A percentile compares a stretch with the other conserved stretches of the same genome.
Evolutionary conservation across 2,888 invertebrate species (phyloP).

Genomic region (Poecilus cupreus): DNA sequence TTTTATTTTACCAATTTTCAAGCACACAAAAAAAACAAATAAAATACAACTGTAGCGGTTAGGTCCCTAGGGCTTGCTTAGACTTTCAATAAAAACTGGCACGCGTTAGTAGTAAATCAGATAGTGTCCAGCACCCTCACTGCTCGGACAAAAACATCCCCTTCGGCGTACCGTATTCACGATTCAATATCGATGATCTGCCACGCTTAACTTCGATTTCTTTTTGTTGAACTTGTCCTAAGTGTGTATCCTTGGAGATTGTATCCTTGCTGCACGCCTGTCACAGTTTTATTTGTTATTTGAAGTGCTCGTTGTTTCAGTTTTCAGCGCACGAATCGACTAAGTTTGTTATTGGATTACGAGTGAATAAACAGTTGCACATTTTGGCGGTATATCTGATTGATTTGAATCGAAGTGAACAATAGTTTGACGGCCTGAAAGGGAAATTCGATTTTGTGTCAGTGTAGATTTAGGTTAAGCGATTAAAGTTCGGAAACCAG

Average conservation of each 20-base stretch:
- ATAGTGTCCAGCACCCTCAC: neutral
- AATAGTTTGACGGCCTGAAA: neutral
- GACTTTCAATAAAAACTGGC: neutral
- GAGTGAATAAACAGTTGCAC: neutral
- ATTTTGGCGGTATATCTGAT: neutral
- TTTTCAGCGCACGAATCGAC: neutral
- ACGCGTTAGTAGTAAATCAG: neutral
- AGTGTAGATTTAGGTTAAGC: neutral
- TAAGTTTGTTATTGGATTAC: too few species aligned
- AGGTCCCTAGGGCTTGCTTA: neutral
- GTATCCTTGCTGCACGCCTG: neutral
- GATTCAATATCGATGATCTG: slow-evolving; percentile 27
- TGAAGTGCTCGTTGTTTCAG: neutral
- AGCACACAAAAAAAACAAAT: too few species aligned
- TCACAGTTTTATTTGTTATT: slow-evolving; percentile 5
- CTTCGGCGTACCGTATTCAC: neutral
- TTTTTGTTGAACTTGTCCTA: slow-evolving; percentile 10
- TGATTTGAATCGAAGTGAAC: neutral
- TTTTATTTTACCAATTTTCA: too few species aligned
- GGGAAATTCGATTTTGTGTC: neutral
- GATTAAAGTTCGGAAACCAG: slow-evolving; percentile 14
- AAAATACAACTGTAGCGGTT: too few species aligned
- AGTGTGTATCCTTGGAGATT: neutral
- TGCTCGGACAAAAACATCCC: neutral
- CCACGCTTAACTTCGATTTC: neutral